Evolutionary conservation across 2,888 invertebrate species (phyloP).

Genomic region (Geophilus truncorum): DNA sequence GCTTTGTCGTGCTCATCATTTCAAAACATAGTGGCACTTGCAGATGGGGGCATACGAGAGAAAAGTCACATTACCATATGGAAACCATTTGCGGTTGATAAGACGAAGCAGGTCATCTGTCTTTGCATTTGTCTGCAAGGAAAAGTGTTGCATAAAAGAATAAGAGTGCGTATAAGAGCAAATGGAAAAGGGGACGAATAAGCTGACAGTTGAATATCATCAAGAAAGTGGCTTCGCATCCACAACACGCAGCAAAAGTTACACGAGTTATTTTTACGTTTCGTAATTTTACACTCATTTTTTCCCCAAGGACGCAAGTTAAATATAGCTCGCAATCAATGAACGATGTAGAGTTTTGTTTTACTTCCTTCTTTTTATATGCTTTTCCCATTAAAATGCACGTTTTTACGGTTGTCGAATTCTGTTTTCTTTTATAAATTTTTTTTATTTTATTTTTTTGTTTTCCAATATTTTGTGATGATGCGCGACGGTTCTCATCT

Average conservation of each 20-base stretch:
- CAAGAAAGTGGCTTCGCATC: not conserved
- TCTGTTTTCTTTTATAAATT: too few species aligned
- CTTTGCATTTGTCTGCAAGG: slow-evolving; percentile 22
- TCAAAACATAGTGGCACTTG: not conserved
- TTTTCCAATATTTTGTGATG: not conserved
- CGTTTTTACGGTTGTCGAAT: not conserved
- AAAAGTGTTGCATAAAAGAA: slow-evolving; percentile 27
- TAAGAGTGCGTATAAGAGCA: slow-evolving; percentile 21
- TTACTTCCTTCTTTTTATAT: not conserved
- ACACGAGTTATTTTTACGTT: not conserved
- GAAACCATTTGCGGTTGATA: slow-evolving; percentile 27
- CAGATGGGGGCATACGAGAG: slow-evolving; percentile 23
- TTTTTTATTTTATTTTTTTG: not conserved
- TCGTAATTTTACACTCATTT: not conserved
- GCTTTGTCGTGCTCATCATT: not conserved
- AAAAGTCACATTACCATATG: slow-evolving; percentile 21
- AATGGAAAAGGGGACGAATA: slow-evolving; percentile 21
- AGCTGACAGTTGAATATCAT: slow-evolving; percentile 27
- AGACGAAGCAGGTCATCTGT: slow-evolving; percentile 27
- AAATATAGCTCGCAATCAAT: not conserved
- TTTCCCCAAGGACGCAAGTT: not conserved
- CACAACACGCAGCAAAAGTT: not conserved
- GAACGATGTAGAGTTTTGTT: too few species aligned
- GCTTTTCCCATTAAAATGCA: not conserved
- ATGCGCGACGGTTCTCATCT: not conserved